These are phyloP conservation scores for Echiichthys vipera DNA, from an alignment of 2,797 vertebrate species.

Conservation along the genomic window DNA sequence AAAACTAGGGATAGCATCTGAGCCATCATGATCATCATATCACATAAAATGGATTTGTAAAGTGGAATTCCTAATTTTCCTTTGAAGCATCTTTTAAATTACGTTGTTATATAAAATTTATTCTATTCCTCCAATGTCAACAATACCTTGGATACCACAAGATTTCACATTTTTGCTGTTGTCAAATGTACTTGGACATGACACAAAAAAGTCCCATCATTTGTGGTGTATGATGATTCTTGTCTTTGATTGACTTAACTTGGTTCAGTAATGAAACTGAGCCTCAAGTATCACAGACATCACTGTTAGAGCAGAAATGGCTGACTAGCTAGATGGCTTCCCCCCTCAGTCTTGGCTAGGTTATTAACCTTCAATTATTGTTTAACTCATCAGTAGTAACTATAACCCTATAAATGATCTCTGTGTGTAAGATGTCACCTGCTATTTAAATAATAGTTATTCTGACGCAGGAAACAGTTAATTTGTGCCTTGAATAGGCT, in stretches of 20 bases:
- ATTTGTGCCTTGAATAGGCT: conserved; percentile 35
- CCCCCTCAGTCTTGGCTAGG: conserved; percentile 27
- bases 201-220: background rate
- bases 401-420: conserved; percentile 45
- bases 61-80: no score
- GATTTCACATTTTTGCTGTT: background rate
- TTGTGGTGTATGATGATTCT: background rate
- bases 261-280: background rate
- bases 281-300: background rate
- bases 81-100: no score
- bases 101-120: no score
- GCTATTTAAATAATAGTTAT: conserved; percentile 45
- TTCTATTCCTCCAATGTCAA: no score
- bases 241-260: conserved; percentile 2
- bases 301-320: conserved; percentile 17
- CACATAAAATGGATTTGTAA: no score
- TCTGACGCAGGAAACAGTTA: conserved; percentile 41
- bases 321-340: conserved; percentile 16
- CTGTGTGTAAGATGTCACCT: conserved; percentile 24
- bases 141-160: no score
- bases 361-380: conserved; percentile 64
- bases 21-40: no score
- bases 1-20: no score
- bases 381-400: conserved; percentile 37
- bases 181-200: background rate